phyloP scores from a whole-genome alignment of 2,113 vertebrate species.

The Solenodon paradoxus region DNA sequence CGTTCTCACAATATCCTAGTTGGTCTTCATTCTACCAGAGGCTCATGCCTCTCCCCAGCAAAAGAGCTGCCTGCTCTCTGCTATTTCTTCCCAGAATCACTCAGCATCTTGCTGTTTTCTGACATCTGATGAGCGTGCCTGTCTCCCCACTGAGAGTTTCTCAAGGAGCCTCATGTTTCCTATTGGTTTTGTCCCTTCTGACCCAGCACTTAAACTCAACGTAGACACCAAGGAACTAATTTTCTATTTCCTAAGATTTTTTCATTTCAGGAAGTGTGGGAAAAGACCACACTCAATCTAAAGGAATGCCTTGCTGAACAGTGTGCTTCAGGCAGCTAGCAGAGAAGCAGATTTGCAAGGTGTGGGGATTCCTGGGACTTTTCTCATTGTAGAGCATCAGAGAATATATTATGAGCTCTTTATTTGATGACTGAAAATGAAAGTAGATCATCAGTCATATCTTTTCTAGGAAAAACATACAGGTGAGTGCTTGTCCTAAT shows the following conservation, averaged over 20 bases:
- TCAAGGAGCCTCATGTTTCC: not conserved
- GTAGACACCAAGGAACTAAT: not conserved
- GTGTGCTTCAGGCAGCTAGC: not conserved
- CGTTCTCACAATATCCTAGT: not conserved
- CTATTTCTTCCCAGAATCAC: not conserved
- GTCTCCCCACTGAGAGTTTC: not conserved
- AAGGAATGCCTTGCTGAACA: not conserved
- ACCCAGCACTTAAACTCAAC: not conserved
- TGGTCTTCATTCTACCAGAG: not conserved
- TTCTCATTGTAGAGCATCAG: not conserved
- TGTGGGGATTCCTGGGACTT: not conserved
- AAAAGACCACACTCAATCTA: not conserved
- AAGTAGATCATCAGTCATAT: not conserved
- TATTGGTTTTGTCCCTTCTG: not conserved
- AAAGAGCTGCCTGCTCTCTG: no score
- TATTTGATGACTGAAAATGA: not conserved
- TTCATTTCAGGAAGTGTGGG: not conserved
- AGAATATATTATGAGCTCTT: not conserved
- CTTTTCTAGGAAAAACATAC: not conserved
- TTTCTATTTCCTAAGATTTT: not conserved
- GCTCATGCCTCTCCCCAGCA: not conserved
- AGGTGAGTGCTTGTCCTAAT: not conserved
- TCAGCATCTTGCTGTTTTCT: no score
- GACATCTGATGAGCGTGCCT: rapidly evolving
- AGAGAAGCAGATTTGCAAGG: not conserved